Base-by-base conservation (phyloP, 2,888 invertebrate genomes). In the Cantharis rustica region DNA sequence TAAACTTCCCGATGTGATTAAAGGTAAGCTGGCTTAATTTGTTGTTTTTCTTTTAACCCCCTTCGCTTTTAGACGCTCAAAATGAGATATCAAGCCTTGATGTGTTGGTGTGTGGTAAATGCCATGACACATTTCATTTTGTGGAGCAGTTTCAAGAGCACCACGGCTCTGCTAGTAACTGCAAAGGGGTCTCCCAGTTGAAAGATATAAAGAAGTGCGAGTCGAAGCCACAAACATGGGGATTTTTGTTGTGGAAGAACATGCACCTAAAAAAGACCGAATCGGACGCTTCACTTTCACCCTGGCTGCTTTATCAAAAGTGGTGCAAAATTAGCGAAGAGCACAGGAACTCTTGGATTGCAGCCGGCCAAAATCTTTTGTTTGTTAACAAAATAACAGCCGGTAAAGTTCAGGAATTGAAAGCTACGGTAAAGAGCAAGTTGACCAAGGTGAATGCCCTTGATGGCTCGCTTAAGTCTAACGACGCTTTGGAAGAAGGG, bases 191-290 rank as follows among this genome's bases (percentile, higher is more conserved):
- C 78, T 93, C 93, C 66, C 90, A 90, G 72, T 91, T 94, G 61
- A 90, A 92, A 83, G 93, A 89, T 69, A 88, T 86, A 75, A 89
- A 93, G 64, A 87, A 93, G 91, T 91, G 92, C 86, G 95, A 95
- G 87, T 92, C 92, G 76, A 95, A 95, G 87, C 93, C 95, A 10
- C 94, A 95, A 88, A 94, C 95, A 10, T 95, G 96, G 95, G 95
- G 95, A 61, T 96, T 95, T 85, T 89, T 95, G 4, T 86, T 96
- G 63, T 96, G 95, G 95, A 96, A 96, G 84, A 91, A 90, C 75
- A 90, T 91, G 10, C 91, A 92, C 82, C 84, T 90, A 61, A 87
- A 87, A 90, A 89, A 79, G 47, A 87, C 89, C 0, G 88, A 89
- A 7, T 91, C 90, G 72, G 81, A 80, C 80, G 90, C 90, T 20